Percentiles rank a stretch among this genome's conserved stretches.
phyloP scores from a whole-genome alignment of 2,113 vertebrate genomes.

The Prinia subflava region DNA sequence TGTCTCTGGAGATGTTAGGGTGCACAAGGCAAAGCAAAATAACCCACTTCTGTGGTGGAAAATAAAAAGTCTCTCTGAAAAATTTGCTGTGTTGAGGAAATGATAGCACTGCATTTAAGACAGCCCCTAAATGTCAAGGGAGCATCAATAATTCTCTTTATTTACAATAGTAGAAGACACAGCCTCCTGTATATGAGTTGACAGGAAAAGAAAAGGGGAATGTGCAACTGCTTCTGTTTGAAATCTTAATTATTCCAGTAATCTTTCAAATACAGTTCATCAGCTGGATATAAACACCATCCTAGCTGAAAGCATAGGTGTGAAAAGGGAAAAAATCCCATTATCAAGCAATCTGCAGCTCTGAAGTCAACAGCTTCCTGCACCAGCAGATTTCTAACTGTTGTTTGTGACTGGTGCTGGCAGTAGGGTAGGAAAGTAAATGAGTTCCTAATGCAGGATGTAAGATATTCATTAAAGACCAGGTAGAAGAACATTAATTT shows the following conservation, averaged over 20 bases:
- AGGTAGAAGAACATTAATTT: constrained; percentile 46
- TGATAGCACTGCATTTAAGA: background rate
- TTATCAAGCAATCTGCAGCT: constrained; percentile 25
- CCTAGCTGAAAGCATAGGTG: constrained; percentile 31
- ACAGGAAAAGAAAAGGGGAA: background rate
- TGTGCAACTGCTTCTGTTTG: background rate
- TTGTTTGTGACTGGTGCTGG: constrained; percentile 26
- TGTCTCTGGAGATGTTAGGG: background rate
- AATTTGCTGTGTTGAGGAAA: background rate
- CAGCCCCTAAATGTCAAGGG: background rate
- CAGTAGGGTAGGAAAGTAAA: constrained; percentile 7
- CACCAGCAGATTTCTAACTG: constrained; percentile 43
- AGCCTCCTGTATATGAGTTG: background rate
- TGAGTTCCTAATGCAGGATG: constrained; percentile 44
- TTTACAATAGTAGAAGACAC: background rate
- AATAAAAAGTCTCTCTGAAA: background rate
- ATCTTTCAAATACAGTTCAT: background rate
- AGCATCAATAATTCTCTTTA: background rate
- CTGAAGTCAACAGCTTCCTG: background rate
- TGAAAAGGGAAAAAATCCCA: constrained; percentile 48
- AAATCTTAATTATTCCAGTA: constrained; percentile 24
- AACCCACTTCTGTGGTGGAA: background rate
- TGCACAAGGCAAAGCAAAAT: background rate
- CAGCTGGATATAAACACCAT: constrained; percentile 4
- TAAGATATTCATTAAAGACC: constrained; percentile 53